A percentile compares a stretch with the other conserved stretches of the same genome.
Conservation (phyloP, 2,797 vertebrate genomes). For the Toxotes lorentzi region DNA sequence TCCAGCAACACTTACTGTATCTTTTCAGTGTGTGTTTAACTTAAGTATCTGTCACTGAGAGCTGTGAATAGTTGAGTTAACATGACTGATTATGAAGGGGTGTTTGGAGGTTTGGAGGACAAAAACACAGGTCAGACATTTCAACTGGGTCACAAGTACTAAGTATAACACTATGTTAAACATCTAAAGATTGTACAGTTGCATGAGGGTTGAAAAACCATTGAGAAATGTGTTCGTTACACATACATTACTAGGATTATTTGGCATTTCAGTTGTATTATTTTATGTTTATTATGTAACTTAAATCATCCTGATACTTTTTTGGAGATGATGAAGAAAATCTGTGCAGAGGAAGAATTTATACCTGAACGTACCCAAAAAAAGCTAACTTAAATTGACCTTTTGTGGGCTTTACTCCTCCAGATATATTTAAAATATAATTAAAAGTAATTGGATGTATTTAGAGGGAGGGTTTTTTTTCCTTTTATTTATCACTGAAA, state of each 20-base stretch:
- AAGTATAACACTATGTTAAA: neutral
- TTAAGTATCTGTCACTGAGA: conserved; percentile 15
- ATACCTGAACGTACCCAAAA: neutral
- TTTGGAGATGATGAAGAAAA: neutral
- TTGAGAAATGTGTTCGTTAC: too few species aligned
- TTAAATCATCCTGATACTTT: neutral
- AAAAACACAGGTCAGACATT: neutral
- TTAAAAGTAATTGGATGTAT: neutral
- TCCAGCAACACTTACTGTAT: conserved; percentile 32
- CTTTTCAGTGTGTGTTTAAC: conserved; percentile 13
- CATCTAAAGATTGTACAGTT: neutral
- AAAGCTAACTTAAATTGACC: neutral
- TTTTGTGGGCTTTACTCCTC: neutral
- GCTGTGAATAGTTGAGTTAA: conserved; percentile 13
- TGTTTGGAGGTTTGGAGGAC: conserved; percentile 14
- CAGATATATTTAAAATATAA: conserved; percentile 12
- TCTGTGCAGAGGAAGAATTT: neutral
- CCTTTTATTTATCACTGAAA: conserved; percentile 25
- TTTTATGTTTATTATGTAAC: neutral
- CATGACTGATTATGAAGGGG: neutral
- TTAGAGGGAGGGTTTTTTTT: neutral
- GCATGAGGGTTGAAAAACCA: too few species aligned
- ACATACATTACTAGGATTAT: too few species aligned
- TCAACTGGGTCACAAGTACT: neutral
- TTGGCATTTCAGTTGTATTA: too few species aligned